phyloP scores from a whole-genome alignment of 2,797 vertebrate genomes.

The Paramormyrops hopkinsi region DNA sequence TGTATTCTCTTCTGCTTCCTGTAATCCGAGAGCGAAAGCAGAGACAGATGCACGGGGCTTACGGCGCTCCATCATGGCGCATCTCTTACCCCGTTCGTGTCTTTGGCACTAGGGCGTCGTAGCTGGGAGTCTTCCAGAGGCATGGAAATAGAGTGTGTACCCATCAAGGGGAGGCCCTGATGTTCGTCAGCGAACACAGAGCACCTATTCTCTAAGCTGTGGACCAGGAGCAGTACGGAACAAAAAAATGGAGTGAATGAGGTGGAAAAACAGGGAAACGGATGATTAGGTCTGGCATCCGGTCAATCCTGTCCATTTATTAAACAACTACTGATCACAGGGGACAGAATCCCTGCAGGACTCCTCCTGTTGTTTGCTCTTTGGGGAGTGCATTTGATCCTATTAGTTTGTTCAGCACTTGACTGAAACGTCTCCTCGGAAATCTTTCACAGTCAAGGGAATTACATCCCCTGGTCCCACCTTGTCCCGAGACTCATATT shows the following conservation, averaged over 20 bases:
- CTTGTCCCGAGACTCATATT: neutral
- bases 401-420: neutral
- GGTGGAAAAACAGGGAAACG: neutral
- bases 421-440: neutral
- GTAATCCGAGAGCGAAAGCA: neutral
- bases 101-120: neutral
- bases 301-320: neutral
- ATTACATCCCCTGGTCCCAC: constrained; percentile 10
- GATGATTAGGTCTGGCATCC: neutral
- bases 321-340: neutral
- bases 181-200: neutral
- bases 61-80: neutral
- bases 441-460: constrained; percentile 8
- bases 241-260: neutral
- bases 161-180: neutral
- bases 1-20: neutral
- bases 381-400: neutral
- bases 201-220: neutral
- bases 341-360: neutral
- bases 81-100: neutral
- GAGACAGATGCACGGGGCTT: neutral
- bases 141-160: neutral
- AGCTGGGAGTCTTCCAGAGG: neutral
- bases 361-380: neutral
- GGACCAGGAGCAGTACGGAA: neutral